Base-by-base conservation (phyloP, 1,140 invertebrate genomes). In the Gonioctena quinquepunctata region DNA sequence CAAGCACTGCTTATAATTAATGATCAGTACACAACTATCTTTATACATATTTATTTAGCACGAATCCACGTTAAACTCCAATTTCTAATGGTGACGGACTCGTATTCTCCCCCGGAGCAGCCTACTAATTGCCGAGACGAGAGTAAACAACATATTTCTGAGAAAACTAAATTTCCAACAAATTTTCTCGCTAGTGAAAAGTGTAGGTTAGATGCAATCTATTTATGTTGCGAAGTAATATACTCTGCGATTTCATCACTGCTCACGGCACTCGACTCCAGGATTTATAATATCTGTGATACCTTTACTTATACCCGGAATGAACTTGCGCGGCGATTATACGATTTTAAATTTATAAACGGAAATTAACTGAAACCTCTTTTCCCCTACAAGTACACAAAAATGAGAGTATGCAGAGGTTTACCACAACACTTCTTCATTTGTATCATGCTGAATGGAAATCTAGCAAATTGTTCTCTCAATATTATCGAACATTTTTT, bases 31-130 rank as follows among this genome's bases (percentile, higher is more conserved):
- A 59, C 21, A 59, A 22, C 50, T 57, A 59, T 67, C 57, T 56
- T 67, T 72, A 72, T 72, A 68, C 67, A 72, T 72, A 72, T 72
- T 72, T 72, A 72, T 72, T 54, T 69, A 72, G 62, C 33, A 16
- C 21, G 49, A 50, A 68, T 50, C 66, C 66, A 42, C 66, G 66
- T 48, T 26, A 49, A 70, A 73, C 68, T 70, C 66, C 60, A 73
- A 73, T 73, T 73, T 69, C 71, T 67, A 73, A 69, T 56, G 71
- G 62, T 63, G 62, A 42, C 56, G 66, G 67, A 66, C 59, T 54
- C 54, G 63, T 28, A 50, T 66, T 69, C 42, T 57, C 42, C 62
- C 67, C 71, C 59, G 48, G 28, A 42, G 71, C 57, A 50, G 68
- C 28, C 23, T 67, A 68, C 64, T 73, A 73, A 73, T 73, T 73